Conservation (phyloP, 1,140 invertebrate species). For the Heliconius hermathena region DNA sequence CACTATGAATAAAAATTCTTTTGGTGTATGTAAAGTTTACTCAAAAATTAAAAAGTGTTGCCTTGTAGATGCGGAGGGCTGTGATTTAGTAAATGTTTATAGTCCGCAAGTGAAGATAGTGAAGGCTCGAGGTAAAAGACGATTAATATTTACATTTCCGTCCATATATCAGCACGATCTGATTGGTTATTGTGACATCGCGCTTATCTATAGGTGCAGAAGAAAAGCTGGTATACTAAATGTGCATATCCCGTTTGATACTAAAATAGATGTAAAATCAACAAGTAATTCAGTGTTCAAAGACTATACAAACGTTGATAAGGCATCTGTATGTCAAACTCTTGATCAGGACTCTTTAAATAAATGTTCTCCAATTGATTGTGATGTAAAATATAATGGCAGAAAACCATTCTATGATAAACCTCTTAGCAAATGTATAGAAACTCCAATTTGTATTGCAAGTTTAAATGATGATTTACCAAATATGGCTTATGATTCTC, state of each 20-base stretch:
- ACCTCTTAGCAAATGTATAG: slow-evolving; percentile 48
- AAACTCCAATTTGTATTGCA: slow-evolving; percentile 45
- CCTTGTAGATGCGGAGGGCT: not conserved
- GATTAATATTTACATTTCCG: not conserved
- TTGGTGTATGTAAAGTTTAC: not conserved
- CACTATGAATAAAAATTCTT: slow-evolving; percentile 45
- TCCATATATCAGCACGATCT: not conserved
- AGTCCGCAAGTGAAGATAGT: not conserved
- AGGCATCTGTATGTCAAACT: not conserved
- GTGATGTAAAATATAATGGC: slow-evolving; percentile 62
- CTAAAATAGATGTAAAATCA: not conserved
- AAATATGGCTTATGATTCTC: slow-evolving; percentile 43
- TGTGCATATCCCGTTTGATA: not conserved
- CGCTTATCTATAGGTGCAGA: not conserved
- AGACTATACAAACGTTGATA: not conserved
- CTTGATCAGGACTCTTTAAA: slow-evolving; percentile 58
- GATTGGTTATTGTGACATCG: slow-evolving; percentile 24
- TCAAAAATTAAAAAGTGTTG: not conserved
- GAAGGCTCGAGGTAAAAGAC: not conserved
- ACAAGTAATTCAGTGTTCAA: not conserved
- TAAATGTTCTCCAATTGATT: slow-evolving; percentile 55
- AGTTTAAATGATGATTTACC: slow-evolving; percentile 52
- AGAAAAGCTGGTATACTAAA: not conserved
- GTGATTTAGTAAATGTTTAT: not conserved
- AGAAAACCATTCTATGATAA: slow-evolving; percentile 49